These are phyloP conservation scores for Elymnias hypermnestra DNA, from an alignment of 1,140 invertebrate species.

Conservation along the genomic window DNA sequence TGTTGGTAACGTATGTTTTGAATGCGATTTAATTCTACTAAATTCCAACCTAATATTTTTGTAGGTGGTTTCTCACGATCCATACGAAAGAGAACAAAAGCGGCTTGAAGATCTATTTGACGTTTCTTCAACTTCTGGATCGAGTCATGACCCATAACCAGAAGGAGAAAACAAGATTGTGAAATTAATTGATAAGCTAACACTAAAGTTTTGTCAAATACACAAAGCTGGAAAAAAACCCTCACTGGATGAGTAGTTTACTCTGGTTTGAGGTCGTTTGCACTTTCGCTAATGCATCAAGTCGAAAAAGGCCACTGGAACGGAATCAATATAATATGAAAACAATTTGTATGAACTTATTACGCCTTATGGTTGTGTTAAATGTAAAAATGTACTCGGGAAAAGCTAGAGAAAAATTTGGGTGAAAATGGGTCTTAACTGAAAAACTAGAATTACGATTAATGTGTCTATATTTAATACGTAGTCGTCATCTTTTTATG, in stretches of 20 bases:
- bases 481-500: conserved; percentile 13
- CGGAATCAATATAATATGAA: too few relatives aligned
- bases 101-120: too few relatives aligned
- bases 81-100: too few relatives aligned
- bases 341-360: conserved; percentile 47
- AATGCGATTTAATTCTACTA: too few relatives aligned
- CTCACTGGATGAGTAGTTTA: conserved; percentile 24
- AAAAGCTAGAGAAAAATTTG: too few relatives aligned
- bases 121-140: too few relatives aligned
- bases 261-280: conserved; percentile 43
- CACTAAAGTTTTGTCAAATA: conserved; percentile 22
- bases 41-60: too few relatives aligned
- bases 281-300: conserved; percentile 52
- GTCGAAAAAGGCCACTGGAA: conserved; percentile 42
- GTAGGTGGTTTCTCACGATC: too few relatives aligned
- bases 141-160: too few relatives aligned
- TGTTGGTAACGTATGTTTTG: too few relatives aligned
- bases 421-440: conserved; percentile 2
- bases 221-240: conserved; percentile 38
- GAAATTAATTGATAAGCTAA: conserved; percentile 16
- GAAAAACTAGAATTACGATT: conserved; percentile 11
- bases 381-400: conserved; percentile 34
- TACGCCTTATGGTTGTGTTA: conserved; percentile 36
- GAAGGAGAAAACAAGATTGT: background rate
- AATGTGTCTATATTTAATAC: conserved; percentile 10